phyloP scores from a whole-genome alignment of 92 coral and sea anemone species.

The Heliopora coerulea region DNA sequence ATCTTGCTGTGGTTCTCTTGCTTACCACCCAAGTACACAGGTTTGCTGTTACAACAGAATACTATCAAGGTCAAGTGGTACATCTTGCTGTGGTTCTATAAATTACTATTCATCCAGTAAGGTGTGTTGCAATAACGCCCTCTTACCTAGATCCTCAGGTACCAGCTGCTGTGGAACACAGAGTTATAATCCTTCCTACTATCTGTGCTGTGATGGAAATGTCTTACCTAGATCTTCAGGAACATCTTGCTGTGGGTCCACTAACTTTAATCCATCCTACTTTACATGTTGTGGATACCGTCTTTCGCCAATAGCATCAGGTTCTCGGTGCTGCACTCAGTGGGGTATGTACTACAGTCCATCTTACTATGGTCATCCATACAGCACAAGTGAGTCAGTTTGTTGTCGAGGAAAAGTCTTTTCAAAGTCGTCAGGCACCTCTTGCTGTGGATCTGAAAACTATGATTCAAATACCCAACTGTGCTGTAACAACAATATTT shows the following conservation, averaged over 20 bases:
- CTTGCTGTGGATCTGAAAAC: background rate
- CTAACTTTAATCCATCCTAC: conserved; percentile 27
- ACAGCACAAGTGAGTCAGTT: background rate
- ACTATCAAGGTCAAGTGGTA: conserved; percentile 9
- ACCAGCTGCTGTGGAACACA: background rate
- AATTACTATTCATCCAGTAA: background rate
- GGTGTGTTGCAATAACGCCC: too few relatives aligned
- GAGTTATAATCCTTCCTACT: background rate
- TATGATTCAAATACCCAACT: background rate
- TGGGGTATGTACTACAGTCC: conserved; percentile 18
- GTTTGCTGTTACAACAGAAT: conserved; percentile 24
- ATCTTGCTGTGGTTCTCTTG: conserved; percentile 23
- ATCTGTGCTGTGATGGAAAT: background rate
- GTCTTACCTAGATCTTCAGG: background rate
- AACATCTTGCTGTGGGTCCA: conserved; percentile 11
- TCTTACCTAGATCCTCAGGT: too few relatives aligned
- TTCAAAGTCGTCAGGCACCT: conserved; percentile 15
- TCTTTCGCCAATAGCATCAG: conserved; percentile 12
- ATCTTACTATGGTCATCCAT: background rate
- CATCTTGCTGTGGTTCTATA: conserved; percentile 9
- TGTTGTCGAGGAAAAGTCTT: background rate
- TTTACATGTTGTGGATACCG: conserved; percentile 20
- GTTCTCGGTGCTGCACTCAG: conserved; percentile 19
- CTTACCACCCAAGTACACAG: conserved; percentile 2
- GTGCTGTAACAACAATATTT: background rate